Base-by-base conservation (phyloP, 2,113 vertebrate species). In the Antigone vipio region DNA sequence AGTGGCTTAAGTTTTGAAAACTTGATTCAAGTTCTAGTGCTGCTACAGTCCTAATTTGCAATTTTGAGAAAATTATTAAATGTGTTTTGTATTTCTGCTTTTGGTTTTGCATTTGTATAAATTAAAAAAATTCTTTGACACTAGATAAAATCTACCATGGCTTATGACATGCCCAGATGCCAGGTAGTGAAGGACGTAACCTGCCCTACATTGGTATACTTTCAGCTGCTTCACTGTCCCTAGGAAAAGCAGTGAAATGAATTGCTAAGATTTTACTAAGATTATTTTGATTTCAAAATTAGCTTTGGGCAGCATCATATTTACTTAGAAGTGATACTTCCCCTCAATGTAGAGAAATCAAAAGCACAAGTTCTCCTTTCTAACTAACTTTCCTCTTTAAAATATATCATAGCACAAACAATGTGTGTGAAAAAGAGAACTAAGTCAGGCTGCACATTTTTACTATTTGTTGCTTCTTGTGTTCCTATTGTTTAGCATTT, bases 361-460 rank as follows among this genome's bases (percentile, higher is more conserved):
- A 95, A 95, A 89, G 72, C n/a, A 71, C 5, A 23, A 95, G 89
- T 98, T 98, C 98, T 97, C 76, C 94, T 98, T 98, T 98, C 93
- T 75, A 94, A 93, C 63, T 94, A 95, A 94, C 80, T 93, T 96
- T 97, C 52, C 59, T 76, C 93, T 95, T 96, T 82, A 69, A 64
- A 85, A 91, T 21, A 10, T 85, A 26, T 82, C 74, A 91, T 16
- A 82, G 47, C 69, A 92, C 40, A 94, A 97, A 95, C 77, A 92
- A 35, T 12, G 74, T n/a, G 38, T 89, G 71, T 96, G 97, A 97
- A 97, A 97, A 95, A 92, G 87, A 95, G 95, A 97, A 96, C 93
- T 93, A 91, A 94, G 42, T 40, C 44, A 60, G 50, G 23, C 66
- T 30, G 5, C n/a, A 15, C 14, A 47, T 58, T 91, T 93, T 88